Conservation (phyloP, 2,888 invertebrate genomes). For the Brachypalpus laphriformis region DNA sequence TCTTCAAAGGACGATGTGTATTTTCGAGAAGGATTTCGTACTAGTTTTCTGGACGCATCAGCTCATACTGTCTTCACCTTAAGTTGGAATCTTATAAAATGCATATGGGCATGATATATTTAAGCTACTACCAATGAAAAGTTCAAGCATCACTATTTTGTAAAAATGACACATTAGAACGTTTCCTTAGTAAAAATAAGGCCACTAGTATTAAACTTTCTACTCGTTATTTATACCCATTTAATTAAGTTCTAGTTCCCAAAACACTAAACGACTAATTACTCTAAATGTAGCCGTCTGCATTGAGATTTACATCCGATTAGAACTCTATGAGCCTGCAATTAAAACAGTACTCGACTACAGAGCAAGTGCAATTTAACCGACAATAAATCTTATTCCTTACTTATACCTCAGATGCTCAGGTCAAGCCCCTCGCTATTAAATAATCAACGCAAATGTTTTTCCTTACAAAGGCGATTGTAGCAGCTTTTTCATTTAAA, state of each 20-base stretch:
- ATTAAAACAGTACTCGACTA: constrained; percentile 11
- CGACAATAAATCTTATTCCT: not conserved
- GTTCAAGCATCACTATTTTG: too few relatives aligned
- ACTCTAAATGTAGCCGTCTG: not conserved
- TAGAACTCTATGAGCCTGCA: not conserved
- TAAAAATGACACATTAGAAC: too few relatives aligned
- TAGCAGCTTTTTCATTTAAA: not conserved
- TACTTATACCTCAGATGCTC: not conserved
- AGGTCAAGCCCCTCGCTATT: not conserved
- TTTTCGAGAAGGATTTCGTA: too few relatives aligned
- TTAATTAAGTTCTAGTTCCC: not conserved
- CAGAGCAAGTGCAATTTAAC: not conserved
- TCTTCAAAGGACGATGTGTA: too few relatives aligned
- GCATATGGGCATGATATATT: too few relatives aligned
- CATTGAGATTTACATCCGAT: not conserved
- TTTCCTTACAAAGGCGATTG: not conserved
- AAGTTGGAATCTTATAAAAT: too few relatives aligned
- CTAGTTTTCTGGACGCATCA: too few relatives aligned
- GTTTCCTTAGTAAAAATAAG: too few relatives aligned
- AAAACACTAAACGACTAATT: not conserved
- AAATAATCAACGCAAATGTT: not conserved
- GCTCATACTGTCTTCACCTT: too few relatives aligned
- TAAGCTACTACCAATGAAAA: too few relatives aligned
- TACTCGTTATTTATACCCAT: not conserved
- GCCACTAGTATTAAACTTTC: too few relatives aligned